Evolutionary conservation across 2,113 vertebrate genomes (phyloP), one percentile per base, ranked within the genome.

Genomic region (Hyperoodon ampullatus): DNA sequence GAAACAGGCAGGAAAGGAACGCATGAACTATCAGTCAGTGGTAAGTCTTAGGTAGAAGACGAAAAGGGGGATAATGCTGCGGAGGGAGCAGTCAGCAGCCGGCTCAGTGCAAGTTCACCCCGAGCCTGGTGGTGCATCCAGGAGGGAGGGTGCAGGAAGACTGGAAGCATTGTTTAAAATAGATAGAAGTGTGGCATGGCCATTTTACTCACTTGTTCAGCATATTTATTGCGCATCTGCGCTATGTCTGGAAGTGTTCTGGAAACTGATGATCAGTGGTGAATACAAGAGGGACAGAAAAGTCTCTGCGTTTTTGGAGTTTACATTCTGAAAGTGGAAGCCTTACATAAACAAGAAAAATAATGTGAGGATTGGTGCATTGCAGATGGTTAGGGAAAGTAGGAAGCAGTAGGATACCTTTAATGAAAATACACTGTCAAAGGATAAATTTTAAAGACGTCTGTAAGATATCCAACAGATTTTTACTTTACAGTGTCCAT

Each of bases 51-150:
- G 60, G 50, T 26, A n/a, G 93, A 78, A 33, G 63, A 10, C 47
- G 33, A 13, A n/a, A 28, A 74, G 78, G 23, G 39, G 16, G 50
- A 3, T 55, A 1, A 3, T 50, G 33, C 47, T 83, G 33, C 33
- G 11, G 39, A 23, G 23, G 44, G 44, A 2, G 15, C 33, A 8
- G 39, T 6, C 33, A 8, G 39, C 4, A 28, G 83, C 8, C 12
- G 30, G 24, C 42, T 55, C 3, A 0, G 7, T 5, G 28, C 30
- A 1, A 3, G 0, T 18, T 65, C 35, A 1, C 14, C 44, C 21
- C 1, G 68, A 61, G 61, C 53, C 60, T 5, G 23, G 39, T 9
- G n/a, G 47, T 42, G 33, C 70, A 4, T 2, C 12, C 39, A 13
- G 30, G 24, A 2, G 8, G 16, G 7, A 26, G 50, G 2, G 0